Conservation (phyloP, 2,113 vertebrate species). For the Mesoclemmys tuberculata region DNA sequence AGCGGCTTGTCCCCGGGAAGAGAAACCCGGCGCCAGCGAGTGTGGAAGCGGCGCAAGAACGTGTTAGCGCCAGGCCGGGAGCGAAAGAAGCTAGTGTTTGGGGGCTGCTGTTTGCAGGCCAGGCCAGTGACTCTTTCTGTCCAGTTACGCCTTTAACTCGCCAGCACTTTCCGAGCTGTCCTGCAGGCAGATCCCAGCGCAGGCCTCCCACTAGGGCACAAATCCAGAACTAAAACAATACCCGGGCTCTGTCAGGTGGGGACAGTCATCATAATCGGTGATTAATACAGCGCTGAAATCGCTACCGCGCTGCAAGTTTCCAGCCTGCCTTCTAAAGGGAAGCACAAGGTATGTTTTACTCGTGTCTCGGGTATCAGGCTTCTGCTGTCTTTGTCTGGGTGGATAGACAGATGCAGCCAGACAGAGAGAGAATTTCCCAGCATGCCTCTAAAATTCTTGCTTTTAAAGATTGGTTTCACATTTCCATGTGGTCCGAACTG, state of each 20-base stretch:
- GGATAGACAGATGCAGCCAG: neutral
- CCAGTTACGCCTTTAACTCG: neutral
- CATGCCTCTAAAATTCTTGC: neutral
- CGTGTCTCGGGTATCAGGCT: neutral
- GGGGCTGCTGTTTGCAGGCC: too few species aligned
- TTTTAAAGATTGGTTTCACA: neutral
- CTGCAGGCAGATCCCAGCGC: neutral
- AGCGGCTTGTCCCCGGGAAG: too few species aligned
- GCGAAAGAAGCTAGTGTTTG: too few species aligned
- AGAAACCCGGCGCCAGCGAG: too few species aligned
- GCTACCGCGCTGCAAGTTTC: neutral
- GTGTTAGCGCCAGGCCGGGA: neutral
- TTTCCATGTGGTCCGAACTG: neutral
- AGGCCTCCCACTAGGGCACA: neutral
- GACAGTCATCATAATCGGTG: too few species aligned
- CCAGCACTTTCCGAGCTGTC: neutral
- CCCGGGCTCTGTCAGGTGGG: rapidly evolving
- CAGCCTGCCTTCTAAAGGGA: neutral
- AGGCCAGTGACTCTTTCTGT: neutral
- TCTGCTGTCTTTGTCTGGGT: neutral
- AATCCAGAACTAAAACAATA: neutral
- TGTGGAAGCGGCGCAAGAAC: neutral
- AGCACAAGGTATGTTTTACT: neutral
- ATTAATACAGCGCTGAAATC: neutral
- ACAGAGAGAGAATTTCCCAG: neutral